Evolutionary conservation across 1,140 invertebrate genomes (phyloP), one percentile per base, ranked within the genome.

Genomic region (Lucilia sericata): DNA sequence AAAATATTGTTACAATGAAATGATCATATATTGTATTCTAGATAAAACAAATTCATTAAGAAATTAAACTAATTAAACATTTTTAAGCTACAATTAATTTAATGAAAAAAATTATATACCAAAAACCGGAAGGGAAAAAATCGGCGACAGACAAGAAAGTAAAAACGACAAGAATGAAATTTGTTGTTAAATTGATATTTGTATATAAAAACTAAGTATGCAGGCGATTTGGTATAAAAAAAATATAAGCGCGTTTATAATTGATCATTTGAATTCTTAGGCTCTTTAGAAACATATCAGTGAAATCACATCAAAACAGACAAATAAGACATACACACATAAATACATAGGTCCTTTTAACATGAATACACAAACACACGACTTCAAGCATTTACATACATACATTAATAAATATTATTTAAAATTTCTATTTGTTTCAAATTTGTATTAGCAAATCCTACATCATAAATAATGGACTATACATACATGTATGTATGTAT

Each of bases 201-300:
- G 74, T 76, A 76, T 36, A 76, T 76, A 76, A 9, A 17, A 55
- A 47, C 42, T 42, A 42, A 2, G 14, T 42, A 34, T 42, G 51
- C 51, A 55, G 51, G 51, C 51, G 51, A 55, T 55, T 55, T 55
- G 12, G 51, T 42, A 42, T 42, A 42, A 42, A 55, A 55, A 55
- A 80, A 2, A 2, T 30, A 30, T 2, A 30, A 80, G 49, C n/a
- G 17, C 65, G 65, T 70, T 70, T 10, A 70, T 60, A 60, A 60
- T n/a, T 47, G n/a, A 80, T 51, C 47, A 80, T 51, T 49, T 80
- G 42, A 49, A 80, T n/a, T 60, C 9, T 80, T 80, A 80, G 76
- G 76, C 76, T 80, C 76, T 49, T 80, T 80, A 80, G 76, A 80
- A 80, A 80, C 76, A 80, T 80, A 80, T 80, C 76, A 80, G 76